A percentile compares a stretch with the other conserved stretches of the same genome.
Conservation (phyloP, 2,113 vertebrate species). For the Lontra canadensis region DNA sequence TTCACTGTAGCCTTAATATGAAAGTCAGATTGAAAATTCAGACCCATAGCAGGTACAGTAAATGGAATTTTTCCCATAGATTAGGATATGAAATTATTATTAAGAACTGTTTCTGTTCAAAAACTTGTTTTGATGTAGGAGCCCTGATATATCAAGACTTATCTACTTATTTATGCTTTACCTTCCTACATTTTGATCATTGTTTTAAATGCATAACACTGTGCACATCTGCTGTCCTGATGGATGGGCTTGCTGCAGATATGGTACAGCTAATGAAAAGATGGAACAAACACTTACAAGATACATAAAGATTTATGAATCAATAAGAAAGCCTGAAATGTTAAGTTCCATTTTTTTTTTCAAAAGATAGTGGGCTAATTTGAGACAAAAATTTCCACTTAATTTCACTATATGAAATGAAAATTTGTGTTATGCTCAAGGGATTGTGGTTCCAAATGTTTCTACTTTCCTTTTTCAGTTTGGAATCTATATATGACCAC, state of each 20-base stretch:
- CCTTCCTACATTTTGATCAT: not conserved
- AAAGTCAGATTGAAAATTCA: constrained; percentile 61
- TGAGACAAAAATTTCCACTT: constrained; percentile 26
- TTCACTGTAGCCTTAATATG: not conserved
- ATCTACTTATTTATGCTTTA: constrained; percentile 39
- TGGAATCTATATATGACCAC: not conserved
- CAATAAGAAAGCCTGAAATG: constrained; percentile 1
- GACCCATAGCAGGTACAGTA: not conserved
- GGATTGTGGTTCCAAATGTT: not conserved
- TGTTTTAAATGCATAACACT: constrained; percentile 1
- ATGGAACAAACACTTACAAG: constrained; percentile 48
- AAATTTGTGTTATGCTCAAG: constrained; percentile 34
- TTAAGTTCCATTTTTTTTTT: not conserved
- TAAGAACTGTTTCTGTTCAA: constrained; percentile 14
- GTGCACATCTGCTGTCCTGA: constrained; percentile 30
- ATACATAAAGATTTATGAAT: constrained; percentile 63
- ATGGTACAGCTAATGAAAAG: constrained; percentile 64
- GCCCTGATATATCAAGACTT: not conserved
- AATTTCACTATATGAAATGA: not conserved
- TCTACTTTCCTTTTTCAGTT: not conserved
- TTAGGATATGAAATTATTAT: constrained; percentile 68
- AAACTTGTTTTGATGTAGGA: constrained; percentile 22
- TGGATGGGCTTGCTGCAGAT: constrained; percentile 39
- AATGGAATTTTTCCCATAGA: constrained; percentile 53
- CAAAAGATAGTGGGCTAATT: not conserved